Percentiles rank a stretch among this genome's conserved stretches.
Conservation (phyloP, 1,140 invertebrate species). For the Campoletis sonorensis region DNA sequence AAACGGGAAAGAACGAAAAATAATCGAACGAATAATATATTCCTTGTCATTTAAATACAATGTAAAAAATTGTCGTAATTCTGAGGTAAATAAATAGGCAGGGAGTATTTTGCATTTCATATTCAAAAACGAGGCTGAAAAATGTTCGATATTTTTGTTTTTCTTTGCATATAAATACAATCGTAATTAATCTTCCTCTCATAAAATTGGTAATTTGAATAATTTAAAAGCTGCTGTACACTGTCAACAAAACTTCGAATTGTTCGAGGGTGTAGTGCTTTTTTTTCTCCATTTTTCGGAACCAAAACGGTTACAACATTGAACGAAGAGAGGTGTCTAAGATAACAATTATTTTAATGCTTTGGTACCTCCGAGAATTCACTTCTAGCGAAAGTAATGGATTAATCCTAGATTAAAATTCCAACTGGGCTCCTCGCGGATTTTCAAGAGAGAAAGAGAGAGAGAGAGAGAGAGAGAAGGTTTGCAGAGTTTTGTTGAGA, state of each 20-base stretch:
- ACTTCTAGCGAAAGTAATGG: slow-evolving; percentile 46
- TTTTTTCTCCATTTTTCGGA: neutral
- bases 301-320: neutral
- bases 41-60: neutral
- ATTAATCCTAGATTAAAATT: slow-evolving; percentile 48
- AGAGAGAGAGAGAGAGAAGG: neutral
- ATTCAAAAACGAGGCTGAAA: too few relatives aligned
- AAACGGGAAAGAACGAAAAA: neutral
- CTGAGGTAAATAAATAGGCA: too few relatives aligned
- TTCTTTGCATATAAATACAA: too few relatives aligned
- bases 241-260: neutral
- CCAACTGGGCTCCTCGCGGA: slow-evolving; percentile 21
- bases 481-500: slow-evolving; percentile 24
- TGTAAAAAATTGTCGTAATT: too few relatives aligned
- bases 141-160: too few relatives aligned
- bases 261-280: neutral
- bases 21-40: neutral
- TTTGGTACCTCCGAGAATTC: slow-evolving; percentile 45
- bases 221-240: too few relatives aligned
- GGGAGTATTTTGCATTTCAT: too few relatives aligned
- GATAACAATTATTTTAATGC: slow-evolving; percentile 50
- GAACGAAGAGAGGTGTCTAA: slow-evolving; percentile 1
- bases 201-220: too few relatives aligned
- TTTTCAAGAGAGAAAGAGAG: neutral
- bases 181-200: too few relatives aligned